phyloP scores from a whole-genome alignment of 2,113 vertebrate genomes.

The Scophthalmus maximus region DNA sequence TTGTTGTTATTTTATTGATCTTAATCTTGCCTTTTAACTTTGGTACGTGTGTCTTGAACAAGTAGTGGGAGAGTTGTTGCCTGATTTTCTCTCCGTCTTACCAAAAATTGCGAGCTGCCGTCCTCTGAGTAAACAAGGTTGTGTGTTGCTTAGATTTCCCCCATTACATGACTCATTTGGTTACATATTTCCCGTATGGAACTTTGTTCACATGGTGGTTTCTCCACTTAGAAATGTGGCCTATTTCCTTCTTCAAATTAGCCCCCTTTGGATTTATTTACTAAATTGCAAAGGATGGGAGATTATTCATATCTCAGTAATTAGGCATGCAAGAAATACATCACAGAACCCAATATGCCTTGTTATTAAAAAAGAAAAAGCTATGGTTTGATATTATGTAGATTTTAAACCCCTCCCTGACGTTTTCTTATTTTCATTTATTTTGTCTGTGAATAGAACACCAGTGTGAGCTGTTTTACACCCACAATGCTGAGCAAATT shows the following conservation, averaged over 20 bases:
- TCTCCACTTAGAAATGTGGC: constrained; percentile 75
- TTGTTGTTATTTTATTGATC: constrained; percentile 50
- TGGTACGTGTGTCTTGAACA: constrained; percentile 39
- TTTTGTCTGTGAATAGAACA: constrained; percentile 72
- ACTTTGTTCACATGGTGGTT: constrained; percentile 66
- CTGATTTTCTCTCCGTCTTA: constrained; percentile 41
- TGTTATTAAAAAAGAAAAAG: constrained; percentile 77
- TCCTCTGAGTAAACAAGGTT: constrained; percentile 66
- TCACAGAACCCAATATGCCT: constrained; percentile 80
- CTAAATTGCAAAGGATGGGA: constrained; percentile 81
- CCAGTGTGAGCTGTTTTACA: constrained; percentile 57
- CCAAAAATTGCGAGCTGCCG: constrained; percentile 34
- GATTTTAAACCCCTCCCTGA: constrained; percentile 78
- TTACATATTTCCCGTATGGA: constrained; percentile 66
- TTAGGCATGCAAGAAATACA: constrained; percentile 82
- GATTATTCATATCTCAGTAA: constrained; percentile 80
- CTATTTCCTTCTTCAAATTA: constrained; percentile 82
- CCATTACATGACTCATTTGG: constrained; percentile 73
- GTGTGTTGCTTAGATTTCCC: constrained; percentile 65
- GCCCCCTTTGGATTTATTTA: constrained; percentile 79
- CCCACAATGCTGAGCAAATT: constrained; percentile 73
- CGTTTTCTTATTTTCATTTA: constrained; percentile 67
- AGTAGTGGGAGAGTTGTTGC: constrained; percentile 19
- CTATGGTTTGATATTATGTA: constrained; percentile 82
- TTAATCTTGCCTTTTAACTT: constrained; percentile 51